Evolutionary conservation across 2,888 invertebrate genomes (phyloP).

Genomic region (Formica aserva): DNA sequence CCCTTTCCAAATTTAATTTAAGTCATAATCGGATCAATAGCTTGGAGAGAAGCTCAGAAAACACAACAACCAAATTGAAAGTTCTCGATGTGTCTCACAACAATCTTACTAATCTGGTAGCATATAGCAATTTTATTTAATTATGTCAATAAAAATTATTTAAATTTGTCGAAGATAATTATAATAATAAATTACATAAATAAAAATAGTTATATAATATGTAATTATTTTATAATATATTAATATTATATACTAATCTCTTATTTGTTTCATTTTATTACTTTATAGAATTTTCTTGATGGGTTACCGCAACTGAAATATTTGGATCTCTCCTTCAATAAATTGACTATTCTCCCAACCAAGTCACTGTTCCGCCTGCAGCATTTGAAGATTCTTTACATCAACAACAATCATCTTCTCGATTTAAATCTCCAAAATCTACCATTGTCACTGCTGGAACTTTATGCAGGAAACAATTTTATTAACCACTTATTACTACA

Average conservation of each 20-base stretch:
- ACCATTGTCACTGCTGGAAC: slow-evolving; percentile 71
- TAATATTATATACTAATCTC: neutral
- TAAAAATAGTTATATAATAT: neutral
- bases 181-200: neutral
- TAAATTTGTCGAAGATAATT: neutral
- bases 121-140: neutral
- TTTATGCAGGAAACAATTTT: slow-evolving; percentile 75
- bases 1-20: slow-evolving; percentile 86
- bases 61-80: slow-evolving; percentile 77
- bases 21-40: slow-evolving; percentile 86
- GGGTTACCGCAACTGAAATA: slow-evolving; percentile 85
- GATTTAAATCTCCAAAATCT: slow-evolving; percentile 70
- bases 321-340: slow-evolving; percentile 80
- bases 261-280: neutral
- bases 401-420: slow-evolving; percentile 77
- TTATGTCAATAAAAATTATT: slow-evolving; percentile 15
- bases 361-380: slow-evolving; percentile 61
- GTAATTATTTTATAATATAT: slow-evolving; percentile 1
- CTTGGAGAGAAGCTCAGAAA: slow-evolving; percentile 80
- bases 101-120: slow-evolving; percentile 82
- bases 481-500: slow-evolving; percentile 67
- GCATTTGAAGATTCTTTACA: slow-evolving; percentile 66
- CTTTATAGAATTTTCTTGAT: slow-evolving; percentile 80
- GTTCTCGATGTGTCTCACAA: slow-evolving; percentile 80
- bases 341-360: slow-evolving; percentile 66